Base-by-base conservation (phyloP, 2,888 invertebrate species). In the Tanaodytes sp. region DNA sequence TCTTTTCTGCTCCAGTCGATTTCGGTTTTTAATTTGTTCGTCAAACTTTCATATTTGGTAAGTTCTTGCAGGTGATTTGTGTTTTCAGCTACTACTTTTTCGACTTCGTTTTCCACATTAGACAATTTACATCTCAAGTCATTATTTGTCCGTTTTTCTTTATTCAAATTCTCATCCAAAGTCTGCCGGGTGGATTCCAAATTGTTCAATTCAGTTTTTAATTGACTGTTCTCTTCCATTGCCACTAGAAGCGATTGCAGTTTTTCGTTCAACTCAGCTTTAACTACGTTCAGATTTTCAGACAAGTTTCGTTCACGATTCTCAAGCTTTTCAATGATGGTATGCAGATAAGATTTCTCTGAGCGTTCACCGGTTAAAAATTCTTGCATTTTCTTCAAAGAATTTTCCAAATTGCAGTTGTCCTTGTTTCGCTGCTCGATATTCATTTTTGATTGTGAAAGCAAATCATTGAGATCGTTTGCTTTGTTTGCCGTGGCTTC, bases 141-240 rank as follows among this genome's bases (percentile, higher is more conserved):
- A 16, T 40, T 57, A 1, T 54, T 27, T 2, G 46, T 73, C 2
- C 20, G 1, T 51, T 45, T 68, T 61, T 77, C 75, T 12, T 30
- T 36, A 1, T 67, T 37, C 30, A 76, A 27, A 16, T 31, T 62
- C 58, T 49, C 31, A 43, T 75, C 71, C 5, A 72, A 45, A n/a
- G n/a, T 54, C 1, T 64, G 42, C 5, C 11, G 33, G 3, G 8
- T 16, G 0, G 40, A 33, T 27, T 64, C 64, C 14, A 59, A 48
- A 43, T 59, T 37, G 12, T 19, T 42, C 1, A 59, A 16, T 1
- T 59, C 18, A 16, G 31, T 51, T 61, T 64, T 64, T 11, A 70
- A 20, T 15, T 51, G 40, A n/a, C 45, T 61, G 14, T 20, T 65
- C 6, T 64, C 64, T 20, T 70, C 64, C 49, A 64, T 59, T 2